Conservation (phyloP, 2,113 vertebrate species). For the Dipodomys ordii region DNA sequence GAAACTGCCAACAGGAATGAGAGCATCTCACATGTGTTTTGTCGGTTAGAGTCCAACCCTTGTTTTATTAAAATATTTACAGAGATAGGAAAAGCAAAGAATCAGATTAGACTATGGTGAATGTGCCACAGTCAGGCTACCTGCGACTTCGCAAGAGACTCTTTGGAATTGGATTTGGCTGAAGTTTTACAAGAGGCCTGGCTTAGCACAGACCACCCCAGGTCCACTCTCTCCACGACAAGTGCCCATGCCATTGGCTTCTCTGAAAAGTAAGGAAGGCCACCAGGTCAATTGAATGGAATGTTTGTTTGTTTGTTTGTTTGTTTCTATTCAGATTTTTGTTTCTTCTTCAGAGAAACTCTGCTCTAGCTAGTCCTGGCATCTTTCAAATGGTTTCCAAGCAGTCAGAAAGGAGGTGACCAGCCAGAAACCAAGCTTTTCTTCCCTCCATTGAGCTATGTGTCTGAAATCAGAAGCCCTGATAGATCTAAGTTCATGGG, state of each 20-base stretch:
- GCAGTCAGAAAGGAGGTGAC: neutral
- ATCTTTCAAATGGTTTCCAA: neutral
- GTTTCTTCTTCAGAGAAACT: slow-evolving; percentile 20
- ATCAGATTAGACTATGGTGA: slow-evolving; percentile 70
- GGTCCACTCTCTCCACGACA: slow-evolving; percentile 46
- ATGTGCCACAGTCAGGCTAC: slow-evolving; percentile 39
- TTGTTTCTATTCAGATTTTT: neutral
- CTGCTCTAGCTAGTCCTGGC: neutral
- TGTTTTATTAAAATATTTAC: slow-evolving; percentile 86
- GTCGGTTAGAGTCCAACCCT: slow-evolving; percentile 82
- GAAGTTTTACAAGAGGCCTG: slow-evolving; percentile 37
- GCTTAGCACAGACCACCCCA: neutral
- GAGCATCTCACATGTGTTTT: slow-evolving; percentile 11
- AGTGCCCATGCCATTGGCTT: slow-evolving; percentile 31
- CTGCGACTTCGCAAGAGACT: neutral
- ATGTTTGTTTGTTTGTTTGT: neutral
- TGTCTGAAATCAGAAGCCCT: slow-evolving; percentile 77
- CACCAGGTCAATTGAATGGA: slow-evolving; percentile 16
- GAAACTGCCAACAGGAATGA: neutral
- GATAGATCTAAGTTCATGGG: slow-evolving; percentile 57
- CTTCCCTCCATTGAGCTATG: slow-evolving; percentile 27
- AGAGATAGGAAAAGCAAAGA: slow-evolving; percentile 69
- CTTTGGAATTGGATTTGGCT: slow-evolving; percentile 57
- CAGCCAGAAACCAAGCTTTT: slow-evolving; percentile 66
- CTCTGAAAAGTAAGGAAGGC: slow-evolving; percentile 40